Base-by-base conservation (phyloP, 2,888 invertebrate species). In the Drosophila phalerata region DNA sequence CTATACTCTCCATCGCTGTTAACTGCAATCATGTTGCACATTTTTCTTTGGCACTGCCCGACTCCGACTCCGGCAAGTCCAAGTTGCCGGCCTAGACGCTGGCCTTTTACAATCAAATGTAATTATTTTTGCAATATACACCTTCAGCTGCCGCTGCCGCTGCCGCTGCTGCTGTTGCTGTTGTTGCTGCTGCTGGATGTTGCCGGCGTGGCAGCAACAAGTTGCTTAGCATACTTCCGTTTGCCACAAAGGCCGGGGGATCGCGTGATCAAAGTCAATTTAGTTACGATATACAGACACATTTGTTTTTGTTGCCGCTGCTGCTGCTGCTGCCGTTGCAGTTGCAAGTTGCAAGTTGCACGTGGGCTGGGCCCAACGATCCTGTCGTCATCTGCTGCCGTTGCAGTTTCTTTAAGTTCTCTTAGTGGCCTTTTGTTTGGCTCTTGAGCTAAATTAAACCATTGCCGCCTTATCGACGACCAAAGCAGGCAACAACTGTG, bases 221-320 rank as follows among this genome's bases (percentile, higher is more conserved):
- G 85, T 89, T 90, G 85, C 90, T 90, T 90, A 90, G 89, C 90
- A 85, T 89, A 85, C 89, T 91, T 89, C 89, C 91, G 91, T 89
- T 91, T 90, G 90, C 77, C 88, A 73, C 86, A 88, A 81, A 80
- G 82, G 73, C 71, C 73, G 76, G 85, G 76, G 71, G 79, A 92
- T 91, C 91, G 91, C 91, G 92, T 91, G 91, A 92, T 92, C 92
- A 92, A 92, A 90, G 91, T 91, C 91, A 91, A 91, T 91, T 91
- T 92, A 92, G 90, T 81, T 85, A 75, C 84, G 79, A 88, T 89
- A 86, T 90, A 85, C 85, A 90, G 85, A 70, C 90, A 85, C 90
- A 88, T 88, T 88, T 89, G 84, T 90, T 88, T 84, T 85, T 84
- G 68, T 63, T 76, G 47, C 52, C 51, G 63, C 61, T 69, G 60